Evolutionary conservation across 2,797 vertebrate genomes (phyloP).

Genomic region (Synaphobranchus kaupii): DNA sequence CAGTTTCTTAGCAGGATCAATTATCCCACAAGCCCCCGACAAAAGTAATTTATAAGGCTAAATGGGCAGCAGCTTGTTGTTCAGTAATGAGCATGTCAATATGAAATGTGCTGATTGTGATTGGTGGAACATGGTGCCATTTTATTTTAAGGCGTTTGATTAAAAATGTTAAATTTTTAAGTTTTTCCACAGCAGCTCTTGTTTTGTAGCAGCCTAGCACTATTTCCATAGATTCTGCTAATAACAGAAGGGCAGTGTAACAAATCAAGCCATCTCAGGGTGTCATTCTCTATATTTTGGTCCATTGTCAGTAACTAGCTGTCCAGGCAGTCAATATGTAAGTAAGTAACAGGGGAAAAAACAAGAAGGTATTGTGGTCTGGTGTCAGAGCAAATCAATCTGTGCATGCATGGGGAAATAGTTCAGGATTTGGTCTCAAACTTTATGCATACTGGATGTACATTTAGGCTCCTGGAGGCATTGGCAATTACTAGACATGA

Average conservation of each 20-base stretch:
- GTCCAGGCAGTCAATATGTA: neutral
- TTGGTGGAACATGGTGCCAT: neutral
- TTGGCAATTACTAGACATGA: no score
- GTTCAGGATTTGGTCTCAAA: neutral
- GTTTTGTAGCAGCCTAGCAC: neutral
- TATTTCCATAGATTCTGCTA: neutral
- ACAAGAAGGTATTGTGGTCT: neutral
- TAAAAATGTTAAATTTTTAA: neutral
- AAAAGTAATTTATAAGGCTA: neutral
- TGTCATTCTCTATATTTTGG: neutral
- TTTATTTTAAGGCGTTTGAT: neutral
- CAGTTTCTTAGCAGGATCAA: neutral
- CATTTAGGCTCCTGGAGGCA: no score
- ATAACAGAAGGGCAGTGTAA: neutral
- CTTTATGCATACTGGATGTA: neutral
- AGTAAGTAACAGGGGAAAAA: neutral
- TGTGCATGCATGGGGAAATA: neutral
- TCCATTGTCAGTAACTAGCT: neutral
- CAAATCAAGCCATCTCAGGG: neutral
- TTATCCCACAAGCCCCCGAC: neutral
- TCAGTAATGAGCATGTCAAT: neutral
- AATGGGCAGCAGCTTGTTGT: neutral
- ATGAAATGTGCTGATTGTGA: neutral
- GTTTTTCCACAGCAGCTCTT: neutral
- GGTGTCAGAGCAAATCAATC: neutral